phyloP scores from a whole-genome alignment of 2,888 invertebrate genomes.

The Hesperia comma region DNA sequence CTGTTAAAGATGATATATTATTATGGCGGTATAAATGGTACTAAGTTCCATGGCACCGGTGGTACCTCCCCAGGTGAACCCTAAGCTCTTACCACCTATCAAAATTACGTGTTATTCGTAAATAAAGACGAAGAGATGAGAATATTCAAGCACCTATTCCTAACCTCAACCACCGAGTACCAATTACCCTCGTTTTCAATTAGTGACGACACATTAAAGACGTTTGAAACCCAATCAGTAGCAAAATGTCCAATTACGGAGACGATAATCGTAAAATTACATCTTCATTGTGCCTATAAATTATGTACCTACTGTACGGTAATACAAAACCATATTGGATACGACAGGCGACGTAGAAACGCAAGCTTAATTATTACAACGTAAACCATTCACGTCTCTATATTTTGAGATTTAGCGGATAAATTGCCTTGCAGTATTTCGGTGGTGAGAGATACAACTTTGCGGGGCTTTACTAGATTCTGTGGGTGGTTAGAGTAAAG shows the following conservation, averaged over 20 bases:
- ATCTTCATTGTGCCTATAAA: conserved; percentile 45
- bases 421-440: conserved; percentile 20
- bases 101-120: no score
- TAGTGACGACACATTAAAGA: conserved; percentile 39
- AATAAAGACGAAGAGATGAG: background rate
- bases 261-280: conserved; percentile 60
- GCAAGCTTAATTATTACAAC: conserved; percentile 7
- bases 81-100: no score
- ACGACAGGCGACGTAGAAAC: conserved; percentile 31
- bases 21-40: no score
- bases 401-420: background rate
- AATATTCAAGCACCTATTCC: conserved; percentile 7
- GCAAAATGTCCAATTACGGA: conserved; percentile 53
- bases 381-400: conserved; percentile 15
- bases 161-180: conserved; percentile 11
- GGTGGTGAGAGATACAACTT: conserved; percentile 24
- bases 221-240: conserved; percentile 50
- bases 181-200: conserved; percentile 38
- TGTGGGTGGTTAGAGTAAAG: conserved; percentile 58
- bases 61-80: no score
- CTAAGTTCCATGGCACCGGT: no score
- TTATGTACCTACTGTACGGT: conserved; percentile 23
- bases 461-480: conserved; percentile 44
- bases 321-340: conserved; percentile 30
- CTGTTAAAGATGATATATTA: no score